These are phyloP conservation scores for Nasonia oneida DNA, from an alignment of 2,888 invertebrate species.

Conservation along the genomic window DNA sequence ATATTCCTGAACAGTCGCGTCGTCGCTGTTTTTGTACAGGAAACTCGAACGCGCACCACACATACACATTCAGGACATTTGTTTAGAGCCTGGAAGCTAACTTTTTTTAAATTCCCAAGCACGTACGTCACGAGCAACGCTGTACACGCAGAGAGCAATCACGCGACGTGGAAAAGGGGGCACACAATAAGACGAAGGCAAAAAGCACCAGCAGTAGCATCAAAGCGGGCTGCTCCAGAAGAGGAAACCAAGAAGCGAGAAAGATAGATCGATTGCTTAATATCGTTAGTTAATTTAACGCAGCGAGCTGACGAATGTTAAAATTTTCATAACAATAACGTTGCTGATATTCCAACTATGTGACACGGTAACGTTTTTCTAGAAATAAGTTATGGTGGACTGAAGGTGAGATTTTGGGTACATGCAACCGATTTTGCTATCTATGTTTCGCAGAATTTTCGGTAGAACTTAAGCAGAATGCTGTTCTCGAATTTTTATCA, in stretches of 20 bases:
- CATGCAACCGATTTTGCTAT: neutral
- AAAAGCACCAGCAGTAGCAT: neutral
- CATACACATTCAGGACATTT: neutral
- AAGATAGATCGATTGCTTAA: conserved; percentile 45
- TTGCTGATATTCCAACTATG: neutral
- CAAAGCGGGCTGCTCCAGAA: neutral
- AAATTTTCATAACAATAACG: conserved; percentile 10
- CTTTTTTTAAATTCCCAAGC: conserved; percentile 47
- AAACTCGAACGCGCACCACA: neutral
- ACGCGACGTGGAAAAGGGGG: conserved; percentile 30
- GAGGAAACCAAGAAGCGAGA: neutral
- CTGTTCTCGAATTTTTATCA: neutral
- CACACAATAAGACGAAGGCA: neutral
- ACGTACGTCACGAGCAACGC: conserved; percentile 64
- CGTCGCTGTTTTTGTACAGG: neutral
- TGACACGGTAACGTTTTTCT: neutral
- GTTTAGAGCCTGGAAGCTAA: conserved; percentile 8
- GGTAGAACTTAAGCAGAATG: neutral
- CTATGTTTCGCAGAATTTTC: neutral
- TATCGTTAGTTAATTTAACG: conserved; percentile 2
- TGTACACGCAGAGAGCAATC: conserved; percentile 49
- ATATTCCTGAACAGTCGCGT: neutral
- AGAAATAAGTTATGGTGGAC: neutral
- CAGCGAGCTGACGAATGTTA: neutral
- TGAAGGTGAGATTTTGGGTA: neutral